These are phyloP conservation scores for Brachionus manjavacas DNA, from an alignment of 1,140 invertebrate species.

Conservation along the genomic window DNA sequence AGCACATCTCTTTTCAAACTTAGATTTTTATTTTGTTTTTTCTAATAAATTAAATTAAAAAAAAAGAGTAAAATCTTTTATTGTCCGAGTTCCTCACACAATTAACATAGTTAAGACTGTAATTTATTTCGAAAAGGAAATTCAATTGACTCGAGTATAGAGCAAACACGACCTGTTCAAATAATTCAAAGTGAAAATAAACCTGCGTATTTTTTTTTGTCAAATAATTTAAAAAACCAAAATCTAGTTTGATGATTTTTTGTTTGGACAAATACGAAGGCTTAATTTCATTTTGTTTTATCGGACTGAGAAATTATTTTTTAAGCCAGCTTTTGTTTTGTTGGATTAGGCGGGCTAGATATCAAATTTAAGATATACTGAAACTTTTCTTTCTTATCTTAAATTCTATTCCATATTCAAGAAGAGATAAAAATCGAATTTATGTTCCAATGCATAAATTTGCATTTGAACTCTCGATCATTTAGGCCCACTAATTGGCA, in stretches of 20 bases:
- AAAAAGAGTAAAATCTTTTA: background rate
- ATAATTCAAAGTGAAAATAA: background rate
- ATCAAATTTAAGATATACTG: background rate
- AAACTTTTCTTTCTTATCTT: background rate
- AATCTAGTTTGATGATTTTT: constrained; percentile 8
- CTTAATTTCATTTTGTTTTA: constrained; percentile 2
- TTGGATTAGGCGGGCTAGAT: constrained; percentile 6
- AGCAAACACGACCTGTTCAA: background rate
- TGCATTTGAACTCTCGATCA: background rate
- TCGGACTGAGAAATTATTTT: constrained; percentile 18
- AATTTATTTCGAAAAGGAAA: background rate
- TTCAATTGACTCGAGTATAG: background rate
- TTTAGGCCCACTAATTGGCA: background rate
- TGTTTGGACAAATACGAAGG: background rate
- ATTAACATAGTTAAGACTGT: background rate
- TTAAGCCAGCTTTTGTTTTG: constrained; percentile 34
- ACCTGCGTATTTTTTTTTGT: background rate
- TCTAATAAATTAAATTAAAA: background rate
- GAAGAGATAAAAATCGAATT: background rate
- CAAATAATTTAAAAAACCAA: constrained; percentile 7
- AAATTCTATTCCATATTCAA: background rate
- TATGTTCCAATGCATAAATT: background rate
- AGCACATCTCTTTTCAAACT: background rate
- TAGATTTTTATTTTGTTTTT: background rate
- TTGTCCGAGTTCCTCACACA: background rate